These are phyloP conservation scores for Spodoptera exigua DNA, from an alignment of 2,888 invertebrate species.

Conservation along the genomic window DNA sequence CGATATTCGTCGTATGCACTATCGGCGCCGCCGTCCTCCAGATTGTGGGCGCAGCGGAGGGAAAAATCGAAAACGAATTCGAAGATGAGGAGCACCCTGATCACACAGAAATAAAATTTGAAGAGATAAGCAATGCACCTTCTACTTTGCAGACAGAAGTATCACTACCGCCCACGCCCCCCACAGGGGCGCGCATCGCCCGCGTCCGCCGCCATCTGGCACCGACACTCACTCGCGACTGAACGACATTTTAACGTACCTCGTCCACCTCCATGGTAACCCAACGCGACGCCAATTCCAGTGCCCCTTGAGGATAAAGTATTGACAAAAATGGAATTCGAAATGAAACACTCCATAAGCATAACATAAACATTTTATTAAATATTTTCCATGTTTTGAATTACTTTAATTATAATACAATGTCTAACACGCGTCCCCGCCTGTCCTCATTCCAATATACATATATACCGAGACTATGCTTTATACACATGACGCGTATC, in stretches of 20 bases:
- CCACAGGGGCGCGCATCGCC: too few species aligned
- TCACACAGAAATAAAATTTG: too few species aligned
- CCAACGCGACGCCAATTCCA: too few species aligned
- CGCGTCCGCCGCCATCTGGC: too few species aligned
- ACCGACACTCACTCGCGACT: too few species aligned
- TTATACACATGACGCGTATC: slow-evolving; percentile 59
- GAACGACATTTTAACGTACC: too few species aligned
- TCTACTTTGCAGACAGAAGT: too few species aligned
- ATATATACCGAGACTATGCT: slow-evolving; percentile 61
- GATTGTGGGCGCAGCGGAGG: slow-evolving; percentile 60
- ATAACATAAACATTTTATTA: slow-evolving; percentile 87
- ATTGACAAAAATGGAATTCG: too few species aligned
- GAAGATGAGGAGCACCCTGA: not conserved
- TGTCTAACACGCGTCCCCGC: slow-evolving; percentile 58
- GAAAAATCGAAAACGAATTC: not conserved
- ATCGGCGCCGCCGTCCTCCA: slow-evolving; percentile 67
- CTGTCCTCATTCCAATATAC: slow-evolving; percentile 68
- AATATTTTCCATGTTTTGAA: slow-evolving; percentile 80
- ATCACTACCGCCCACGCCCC: too few species aligned
- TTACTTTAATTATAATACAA: slow-evolving; percentile 79
- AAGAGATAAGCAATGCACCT: too few species aligned
- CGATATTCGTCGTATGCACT: slow-evolving; percentile 67
- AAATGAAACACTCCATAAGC: slow-evolving; percentile 69
- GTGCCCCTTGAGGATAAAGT: too few species aligned
- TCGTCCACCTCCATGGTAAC: too few species aligned